These are phyloP conservation scores for Pseudorasbora parva DNA, from an alignment of 2,113 vertebrate species.

Conservation along the genomic window DNA sequence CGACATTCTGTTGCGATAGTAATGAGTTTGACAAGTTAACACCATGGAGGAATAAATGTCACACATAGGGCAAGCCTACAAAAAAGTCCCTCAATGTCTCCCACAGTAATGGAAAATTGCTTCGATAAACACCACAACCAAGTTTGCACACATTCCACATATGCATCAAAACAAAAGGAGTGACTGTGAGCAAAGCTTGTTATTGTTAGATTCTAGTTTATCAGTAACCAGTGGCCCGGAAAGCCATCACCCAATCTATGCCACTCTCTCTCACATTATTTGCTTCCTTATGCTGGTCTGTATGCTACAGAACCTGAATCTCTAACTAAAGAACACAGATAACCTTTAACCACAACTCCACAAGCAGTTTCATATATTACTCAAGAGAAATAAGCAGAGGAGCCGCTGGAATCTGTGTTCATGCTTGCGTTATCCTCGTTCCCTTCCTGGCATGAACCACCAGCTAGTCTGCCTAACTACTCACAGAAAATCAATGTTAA, in stretches of 20 bases:
- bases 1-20: not conserved
- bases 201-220: slow-evolving; percentile 40
- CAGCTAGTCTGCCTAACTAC: not conserved
- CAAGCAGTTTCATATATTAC: not conserved
- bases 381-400: not conserved
- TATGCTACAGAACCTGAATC: not conserved
- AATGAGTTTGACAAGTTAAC: slow-evolving; percentile 21
- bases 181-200: slow-evolving; percentile 62
- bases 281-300: not conserved
- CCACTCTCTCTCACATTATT: not conserved
- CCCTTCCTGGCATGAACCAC: not conserved
- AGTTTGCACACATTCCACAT: slow-evolving; percentile 12
- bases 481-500: slow-evolving; percentile 22
- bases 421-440: not conserved
- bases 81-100: not conserved
- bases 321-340: not conserved
- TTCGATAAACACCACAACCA: not conserved
- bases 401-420: not conserved
- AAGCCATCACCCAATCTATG: slow-evolving; percentile 40
- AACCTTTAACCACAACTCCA: slow-evolving; percentile 6
- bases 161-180: slow-evolving; percentile 46
- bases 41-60: not conserved
- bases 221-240: slow-evolving; percentile 60
- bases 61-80: not conserved
- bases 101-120: not conserved